Evolutionary conservation across 2,888 invertebrate genomes (phyloP), one percentile per base, ranked within the genome.

Genomic region (Rhamphomyia laevipes): DNA sequence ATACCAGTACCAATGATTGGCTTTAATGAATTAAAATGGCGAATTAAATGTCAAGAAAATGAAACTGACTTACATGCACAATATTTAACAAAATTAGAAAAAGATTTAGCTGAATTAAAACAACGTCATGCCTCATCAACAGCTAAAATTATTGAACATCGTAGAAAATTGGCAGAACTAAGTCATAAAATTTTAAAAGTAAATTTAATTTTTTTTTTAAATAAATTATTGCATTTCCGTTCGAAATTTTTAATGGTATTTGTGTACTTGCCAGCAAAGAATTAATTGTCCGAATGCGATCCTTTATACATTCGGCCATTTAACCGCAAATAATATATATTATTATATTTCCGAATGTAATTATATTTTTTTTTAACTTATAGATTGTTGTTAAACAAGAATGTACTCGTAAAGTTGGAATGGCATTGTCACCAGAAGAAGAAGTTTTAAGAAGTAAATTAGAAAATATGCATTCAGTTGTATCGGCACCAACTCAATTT

Each of bases 1-100:
- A 84, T 99, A 62, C 97, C 97, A 0, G 88, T 93, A 12, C 92
- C 95, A 0, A 86, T 97, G 68, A 81, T 94, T 55, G 97, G 97
- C 1, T 95, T 96, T 64, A 74, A 78, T 33, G 84, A 86, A 67
- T 72, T 78, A 9, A 84, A 85, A 65, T 82, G 84, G 68, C 80
- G 96, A 13, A 78, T 91, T 48, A 80, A 86, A 54, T 85, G 85
- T 58, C 93, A 93, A 62, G 81, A 88, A 60, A 81, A 84, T 60
- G 86, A 91, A 72, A 89, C 88, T 0, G 77, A 82, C 48, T 77
- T 87, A 48, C 93, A 95, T 64, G 80, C 84, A 49, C 78, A 83
- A 18, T 88, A 87, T 67, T 72, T 95, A 56, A 80, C 84, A 57
- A 82, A 84, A 63, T 84, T 92, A 6, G 78, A 81, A 2, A 82